A percentile compares a stretch with the other conserved stretches of the same genome.
Evolutionary conservation across 2,888 invertebrate species (phyloP).

Genomic region (Sminthurinus aureus): DNA sequence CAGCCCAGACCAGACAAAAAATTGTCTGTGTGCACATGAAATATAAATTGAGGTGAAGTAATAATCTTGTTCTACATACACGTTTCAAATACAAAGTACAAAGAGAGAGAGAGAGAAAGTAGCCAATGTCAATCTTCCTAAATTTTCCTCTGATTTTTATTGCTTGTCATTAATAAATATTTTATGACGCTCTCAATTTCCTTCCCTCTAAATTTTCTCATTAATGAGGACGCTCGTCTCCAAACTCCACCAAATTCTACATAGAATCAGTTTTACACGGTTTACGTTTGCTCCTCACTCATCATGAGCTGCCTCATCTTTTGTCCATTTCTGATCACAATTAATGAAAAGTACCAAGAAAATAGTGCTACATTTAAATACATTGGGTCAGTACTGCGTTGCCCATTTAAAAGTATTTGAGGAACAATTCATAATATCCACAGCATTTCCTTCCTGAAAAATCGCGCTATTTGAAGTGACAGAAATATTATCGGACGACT

Average conservation of each 20-base stretch:
- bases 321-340: too few species aligned
- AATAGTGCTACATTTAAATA: too few species aligned
- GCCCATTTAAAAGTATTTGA: too few species aligned
- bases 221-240: too few species aligned
- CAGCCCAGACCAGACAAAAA: background rate
- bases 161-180: slow-evolving; percentile 33
- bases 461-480: too few species aligned
- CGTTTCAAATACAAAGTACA: background rate
- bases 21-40: background rate
- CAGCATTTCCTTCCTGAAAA: too few species aligned
- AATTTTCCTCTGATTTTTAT: background rate
- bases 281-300: background rate
- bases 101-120: background rate
- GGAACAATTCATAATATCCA: too few species aligned
- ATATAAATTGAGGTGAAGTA: background rate
- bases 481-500: too few species aligned
- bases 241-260: background rate
- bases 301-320: background rate
- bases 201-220: too few species aligned
- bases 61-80: background rate
- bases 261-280: background rate
- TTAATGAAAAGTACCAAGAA: too few species aligned
- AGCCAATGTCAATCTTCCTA: slow-evolving; percentile 29
- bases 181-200: slow-evolving; percentile 12
- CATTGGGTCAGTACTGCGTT: too few species aligned